Evolutionary conservation across 2,888 invertebrate species (phyloP).

Genomic region (Agriotes lineatus): DNA sequence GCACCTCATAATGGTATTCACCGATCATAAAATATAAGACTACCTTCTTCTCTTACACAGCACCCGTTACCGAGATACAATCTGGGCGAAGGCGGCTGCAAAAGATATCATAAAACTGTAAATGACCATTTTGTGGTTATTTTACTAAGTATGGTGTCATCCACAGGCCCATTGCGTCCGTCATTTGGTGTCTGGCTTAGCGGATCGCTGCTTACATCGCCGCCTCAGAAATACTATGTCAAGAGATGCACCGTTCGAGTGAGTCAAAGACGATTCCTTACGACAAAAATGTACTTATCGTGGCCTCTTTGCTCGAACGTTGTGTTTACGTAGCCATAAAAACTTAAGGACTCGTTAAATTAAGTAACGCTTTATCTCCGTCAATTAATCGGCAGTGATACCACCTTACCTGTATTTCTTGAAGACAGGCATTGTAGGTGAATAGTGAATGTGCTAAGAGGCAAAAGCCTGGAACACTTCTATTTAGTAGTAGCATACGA

Average conservation of each 20-base stretch:
- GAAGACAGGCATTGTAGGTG: conserved; percentile 9
- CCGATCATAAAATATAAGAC: conserved; percentile 56
- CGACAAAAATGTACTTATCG: not conserved
- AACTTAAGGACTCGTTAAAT: too few relatives aligned
- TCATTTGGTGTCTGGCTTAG: conserved; percentile 58
- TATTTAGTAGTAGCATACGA: conserved; percentile 9
- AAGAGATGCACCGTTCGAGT: not conserved
- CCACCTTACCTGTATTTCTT: conserved; percentile 17
- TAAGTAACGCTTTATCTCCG: too few relatives aligned
- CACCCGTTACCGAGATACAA: conserved; percentile 56
- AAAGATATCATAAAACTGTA: conserved; percentile 63
- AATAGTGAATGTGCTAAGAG: conserved; percentile 25
- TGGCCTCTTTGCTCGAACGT: not conserved
- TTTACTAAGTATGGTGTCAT: conserved; percentile 65
- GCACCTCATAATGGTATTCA: conserved; percentile 57
- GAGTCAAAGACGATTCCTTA: not conserved
- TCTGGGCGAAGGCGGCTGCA: conserved; percentile 58
- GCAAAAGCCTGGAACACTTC: conserved; percentile 15
- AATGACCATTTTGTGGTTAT: conserved; percentile 64
- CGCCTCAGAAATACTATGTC: conserved; percentile 37
- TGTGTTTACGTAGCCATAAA: too few relatives aligned
- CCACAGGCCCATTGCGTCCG: conserved; percentile 60
- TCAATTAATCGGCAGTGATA: not conserved
- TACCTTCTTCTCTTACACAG: conserved; percentile 51
- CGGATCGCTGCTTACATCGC: conserved; percentile 43